Conservation (phyloP, 2,113 vertebrate genomes). For the Spea bombifrons region DNA sequence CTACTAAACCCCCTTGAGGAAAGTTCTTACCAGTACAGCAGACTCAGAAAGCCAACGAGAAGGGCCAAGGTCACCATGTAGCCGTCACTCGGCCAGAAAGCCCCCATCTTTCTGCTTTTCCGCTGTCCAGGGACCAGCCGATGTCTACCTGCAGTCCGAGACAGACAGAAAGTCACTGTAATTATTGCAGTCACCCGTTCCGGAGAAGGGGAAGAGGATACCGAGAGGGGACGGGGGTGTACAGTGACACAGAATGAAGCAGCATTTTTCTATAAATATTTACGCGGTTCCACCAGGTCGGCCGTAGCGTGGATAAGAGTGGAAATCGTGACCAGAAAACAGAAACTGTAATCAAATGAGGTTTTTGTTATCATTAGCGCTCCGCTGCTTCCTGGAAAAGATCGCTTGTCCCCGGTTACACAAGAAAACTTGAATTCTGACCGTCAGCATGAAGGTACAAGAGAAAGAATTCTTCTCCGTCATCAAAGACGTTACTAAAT, state of each 20-base stretch:
- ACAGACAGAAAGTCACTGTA: background rate
- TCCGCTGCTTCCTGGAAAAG: background rate
- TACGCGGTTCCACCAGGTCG: background rate
- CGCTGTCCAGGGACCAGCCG: background rate
- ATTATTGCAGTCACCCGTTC: background rate
- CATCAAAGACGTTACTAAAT: too few species aligned
- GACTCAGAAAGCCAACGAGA: background rate
- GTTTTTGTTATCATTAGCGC: slow-evolving; percentile 16
- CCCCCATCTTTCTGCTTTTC: background rate
- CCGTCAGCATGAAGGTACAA: too few species aligned
- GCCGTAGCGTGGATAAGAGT: background rate
- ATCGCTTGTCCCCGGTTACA: background rate
- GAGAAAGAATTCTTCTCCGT: too few species aligned
- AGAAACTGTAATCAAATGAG: slow-evolving; percentile 2
- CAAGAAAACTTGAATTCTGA: too few species aligned
- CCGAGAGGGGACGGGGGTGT: background rate
- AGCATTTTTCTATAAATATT: slow-evolving; percentile 17
- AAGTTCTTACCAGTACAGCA: slow-evolving; percentile 32
- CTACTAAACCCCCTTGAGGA: background rate
- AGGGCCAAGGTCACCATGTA: background rate
- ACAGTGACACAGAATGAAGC: slow-evolving; percentile 20
- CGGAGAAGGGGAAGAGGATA: background rate
- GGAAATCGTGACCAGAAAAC: slow-evolving; percentile 4
- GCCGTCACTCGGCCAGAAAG: background rate
- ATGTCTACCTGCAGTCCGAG: background rate